Base-by-base conservation (phyloP, 2,797 vertebrate genomes). In the Cephalopachus bancanus region DNA sequence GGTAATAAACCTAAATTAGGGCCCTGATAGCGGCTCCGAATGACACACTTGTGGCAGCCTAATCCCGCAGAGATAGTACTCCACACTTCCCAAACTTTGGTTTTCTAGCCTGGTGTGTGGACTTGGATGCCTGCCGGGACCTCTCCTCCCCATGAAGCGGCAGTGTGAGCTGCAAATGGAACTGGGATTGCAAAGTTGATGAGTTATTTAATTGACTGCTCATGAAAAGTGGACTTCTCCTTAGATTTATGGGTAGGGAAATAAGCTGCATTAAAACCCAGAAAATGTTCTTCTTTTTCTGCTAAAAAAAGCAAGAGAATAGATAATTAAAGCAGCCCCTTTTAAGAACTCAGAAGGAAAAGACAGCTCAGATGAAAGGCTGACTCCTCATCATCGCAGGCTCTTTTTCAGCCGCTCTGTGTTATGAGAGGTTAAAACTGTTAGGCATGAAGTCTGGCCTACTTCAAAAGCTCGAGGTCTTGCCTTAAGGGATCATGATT, bases 351-450 rank as follows among this genome's bases (percentile, higher is more conserved):
- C 16, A 9, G 44, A 95, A 83, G n/a, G 49, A 78, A 86, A 92
- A 75, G 22, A 26, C 4, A 59, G 90, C 20, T 8, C 79, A 96
- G 33, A 93, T 86, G 64, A 97, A 95, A 90, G 81, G 80, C 20
- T 76, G 62, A 74, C 53, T 33, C 93, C 17, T 74, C 83, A 85
- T 74, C 83, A 85, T 30, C 85, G 1, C 59, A 89, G 60, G 71
- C 11, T 69, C 55, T 74, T 74, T 72, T 74, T 75, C 51, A 79
- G 37, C 28, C 19, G 64, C 64, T 93, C 75, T 69, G 76, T 71
- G 76, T 83, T 60, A 95, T 97, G 91, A 96, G 30, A 94, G 22
- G 93, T 96, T 97, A 76, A 92, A 79, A 30, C 83, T 97, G 72
- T 28, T 89, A 79, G 22, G 76, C 74, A 64, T 7, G 78, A 44